Evolutionary conservation across 2,797 vertebrate species (phyloP).

Genomic region (Heteromormyrus szaboi): DNA sequence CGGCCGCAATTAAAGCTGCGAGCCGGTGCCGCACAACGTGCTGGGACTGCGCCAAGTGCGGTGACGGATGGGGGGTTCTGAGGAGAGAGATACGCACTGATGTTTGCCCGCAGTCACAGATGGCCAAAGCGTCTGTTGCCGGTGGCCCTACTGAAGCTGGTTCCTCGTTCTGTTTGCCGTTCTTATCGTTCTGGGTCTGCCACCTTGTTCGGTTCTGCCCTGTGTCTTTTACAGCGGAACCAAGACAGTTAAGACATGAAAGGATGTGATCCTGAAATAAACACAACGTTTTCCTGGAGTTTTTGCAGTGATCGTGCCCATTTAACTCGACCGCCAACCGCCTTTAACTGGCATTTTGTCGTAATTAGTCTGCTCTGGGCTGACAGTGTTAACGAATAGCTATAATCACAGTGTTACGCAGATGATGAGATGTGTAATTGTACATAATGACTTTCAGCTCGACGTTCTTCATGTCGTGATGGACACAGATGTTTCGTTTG

Average conservation of each 20-base stretch:
- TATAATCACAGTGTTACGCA: constrained; percentile 1
- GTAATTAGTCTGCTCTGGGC: not conserved
- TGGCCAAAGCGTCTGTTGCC: not conserved
- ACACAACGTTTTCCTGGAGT: not conserved
- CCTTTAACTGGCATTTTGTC: not conserved
- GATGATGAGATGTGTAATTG: not conserved
- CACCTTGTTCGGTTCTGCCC: not conserved
- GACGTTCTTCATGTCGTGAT: not conserved
- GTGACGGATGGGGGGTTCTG: not conserved
- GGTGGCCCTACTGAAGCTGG: not conserved
- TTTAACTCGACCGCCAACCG: not conserved
- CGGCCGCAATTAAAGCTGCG: constrained; percentile 15
- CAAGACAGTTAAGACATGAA: not conserved
- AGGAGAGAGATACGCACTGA: not conserved
- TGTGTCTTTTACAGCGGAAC: not conserved
- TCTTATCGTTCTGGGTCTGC: not conserved
- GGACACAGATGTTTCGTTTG: not conserved
- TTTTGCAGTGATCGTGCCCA: not conserved
- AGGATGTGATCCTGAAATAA: not conserved
- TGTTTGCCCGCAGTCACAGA: constrained; percentile 9
- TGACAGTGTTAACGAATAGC: constrained; percentile 7
- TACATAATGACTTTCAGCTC: not conserved
- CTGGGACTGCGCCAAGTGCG: constrained; percentile 1
- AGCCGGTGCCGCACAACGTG: not conserved
- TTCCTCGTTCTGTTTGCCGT: not conserved